Evolutionary conservation across 2,888 invertebrate species (phyloP), one percentile per base, ranked within the genome.

Genomic region (Aleiodes leptofemur): DNA sequence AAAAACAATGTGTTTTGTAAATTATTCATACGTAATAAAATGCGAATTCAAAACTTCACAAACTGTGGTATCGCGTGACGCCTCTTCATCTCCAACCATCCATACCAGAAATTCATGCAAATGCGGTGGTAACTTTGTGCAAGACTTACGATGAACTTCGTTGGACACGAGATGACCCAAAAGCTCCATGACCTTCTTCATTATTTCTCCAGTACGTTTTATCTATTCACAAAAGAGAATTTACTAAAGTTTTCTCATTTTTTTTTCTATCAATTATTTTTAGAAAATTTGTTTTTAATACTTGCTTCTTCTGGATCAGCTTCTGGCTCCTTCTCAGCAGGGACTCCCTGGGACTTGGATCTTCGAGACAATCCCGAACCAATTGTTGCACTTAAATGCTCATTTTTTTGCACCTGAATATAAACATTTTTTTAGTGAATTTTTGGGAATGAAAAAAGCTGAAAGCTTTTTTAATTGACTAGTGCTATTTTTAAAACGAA

Each of bases 131-230:
- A 87, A 64, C 9, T 82, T 75, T 7, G 77, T 73, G 66, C 87
- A 87, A n/a, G 83, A 84, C 74, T 83, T 85, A 9, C 78, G 82
- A 53, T 83, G 81, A 3, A 86, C 83, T 59, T 87, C 85, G n/a
- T 83, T 82, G 31, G 81, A 68, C 8, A 87, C 79, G 61, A 87
- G 53, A 14, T 77, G 82, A 51, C 80, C 82, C 11, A 86, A 75
- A 8, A 86, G 83, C 48, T 81, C 78, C 80, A 83, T 83, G 0
- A 86, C 80, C 70, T 78, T 78, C 34, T 79, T 81, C 80, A 86
- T 78, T 74, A 83, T 77, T 14, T 74, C 77, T 51, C 85, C 83
- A 3, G 84, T 85, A 56, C 80, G 83, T 55, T 83, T 84, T 8
- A 80, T 77, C 84, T 86, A 64, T 13, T 9, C 13, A 31, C 29